Percentiles rank a stretch among this genome's conserved stretches.
These are phyloP conservation scores for Arvicanthis niloticus DNA, from an alignment of 2,113 vertebrate species.

Conservation along the genomic window DNA sequence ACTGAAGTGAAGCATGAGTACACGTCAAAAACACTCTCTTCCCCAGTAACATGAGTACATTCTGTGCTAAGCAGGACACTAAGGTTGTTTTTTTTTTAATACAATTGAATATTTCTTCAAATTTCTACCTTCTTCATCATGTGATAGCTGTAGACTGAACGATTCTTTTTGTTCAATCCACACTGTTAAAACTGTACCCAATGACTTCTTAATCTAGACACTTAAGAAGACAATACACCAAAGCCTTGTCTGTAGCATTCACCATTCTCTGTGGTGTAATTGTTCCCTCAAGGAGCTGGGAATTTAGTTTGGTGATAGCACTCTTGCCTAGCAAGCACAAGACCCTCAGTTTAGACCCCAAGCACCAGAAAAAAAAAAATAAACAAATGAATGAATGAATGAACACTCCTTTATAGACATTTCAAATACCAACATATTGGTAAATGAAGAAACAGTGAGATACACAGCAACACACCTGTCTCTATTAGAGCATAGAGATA, in stretches of 20 bases:
- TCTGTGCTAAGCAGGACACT: background rate
- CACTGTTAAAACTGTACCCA: background rate
- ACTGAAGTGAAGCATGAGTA: background rate
- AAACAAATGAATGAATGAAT: background rate
- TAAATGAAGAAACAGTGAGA: background rate
- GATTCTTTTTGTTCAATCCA: background rate
- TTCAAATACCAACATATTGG: background rate
- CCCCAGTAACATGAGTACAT: background rate
- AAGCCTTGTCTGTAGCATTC: background rate
- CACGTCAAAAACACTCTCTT: background rate
- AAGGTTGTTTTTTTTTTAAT: background rate
- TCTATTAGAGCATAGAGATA: background rate
- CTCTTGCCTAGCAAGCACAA: background rate
- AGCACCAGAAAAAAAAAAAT: background rate
- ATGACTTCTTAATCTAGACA: background rate
- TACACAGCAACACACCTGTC: background rate
- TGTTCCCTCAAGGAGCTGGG: background rate
- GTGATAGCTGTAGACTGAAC: background rate
- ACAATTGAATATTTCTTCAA: background rate
- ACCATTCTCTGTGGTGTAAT: background rate
- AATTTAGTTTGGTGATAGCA: background rate
- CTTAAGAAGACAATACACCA: background rate
- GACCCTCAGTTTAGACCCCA: background rate
- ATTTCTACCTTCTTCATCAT: background rate
- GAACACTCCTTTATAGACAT: background rate